Base-by-base conservation (phyloP, 2,797 vertebrate genomes). In the Acanthurus leucopareius region DNA sequence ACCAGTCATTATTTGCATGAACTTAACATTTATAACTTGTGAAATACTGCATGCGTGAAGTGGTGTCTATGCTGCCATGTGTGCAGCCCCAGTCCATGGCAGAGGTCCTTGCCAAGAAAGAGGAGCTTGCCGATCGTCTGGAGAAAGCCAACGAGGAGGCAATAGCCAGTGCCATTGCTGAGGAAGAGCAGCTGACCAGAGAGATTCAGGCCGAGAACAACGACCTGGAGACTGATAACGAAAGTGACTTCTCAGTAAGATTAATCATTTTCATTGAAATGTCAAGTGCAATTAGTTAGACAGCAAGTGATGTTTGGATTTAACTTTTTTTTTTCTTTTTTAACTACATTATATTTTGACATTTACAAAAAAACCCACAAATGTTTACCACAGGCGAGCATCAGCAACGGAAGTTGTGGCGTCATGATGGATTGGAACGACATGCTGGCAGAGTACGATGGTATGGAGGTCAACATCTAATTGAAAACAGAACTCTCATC, bases 61-160 rank as follows among this genome's bases (percentile, higher is more conserved):
- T 71, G 49, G 8, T 75, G 49, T 65, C 15, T 86, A 42, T 90
- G 76, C 76, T 89, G 77, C 77, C 73, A 49, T 93, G 60, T 94
- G 82, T 81, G 79, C 90, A 96, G 95, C 94, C 96, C 19, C 92
- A 99, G 95, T 99, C 98, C 75, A 99, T 99, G 97, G 98, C 98
- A 66, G 98, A 99, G 92, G 98, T 99, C 15, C 95, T 99, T 52
- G 98, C 98, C 22, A 99, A 99, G 88, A 99, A 99, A 80, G 98
- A 99, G 85, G 98, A 99, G 91, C 87, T 99, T 61, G 98, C 98
- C 3, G 98, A 99, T 88, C 96, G 98, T 0, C 91, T 99, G 79
- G 98, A 99, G 89, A 97, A 96, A 85, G 98, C 98, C 61, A 99
- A 99, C 0, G 98, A 99, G 86, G 98, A 99, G 92, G 98, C 98